Percentiles rank a stretch among this genome's conserved stretches.
Conservation (phyloP, 2,113 vertebrate genomes). For the Crotalus tigris region DNA sequence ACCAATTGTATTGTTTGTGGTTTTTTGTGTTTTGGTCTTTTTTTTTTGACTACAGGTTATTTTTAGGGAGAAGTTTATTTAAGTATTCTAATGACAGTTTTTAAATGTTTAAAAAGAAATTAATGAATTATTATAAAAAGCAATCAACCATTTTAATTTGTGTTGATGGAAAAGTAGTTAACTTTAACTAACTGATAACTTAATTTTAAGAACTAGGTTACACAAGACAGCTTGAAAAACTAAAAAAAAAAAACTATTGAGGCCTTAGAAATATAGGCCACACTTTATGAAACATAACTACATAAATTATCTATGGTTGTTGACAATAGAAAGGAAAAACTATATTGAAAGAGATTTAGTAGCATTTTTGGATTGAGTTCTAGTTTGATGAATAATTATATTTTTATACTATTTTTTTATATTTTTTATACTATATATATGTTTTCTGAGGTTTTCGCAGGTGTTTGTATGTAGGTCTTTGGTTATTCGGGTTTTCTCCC, state of each 20-base stretch:
- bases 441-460: too few relatives aligned
- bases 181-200: neutral
- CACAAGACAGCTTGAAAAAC: neutral
- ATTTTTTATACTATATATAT: too few relatives aligned
- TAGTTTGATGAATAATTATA: neutral
- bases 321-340: neutral
- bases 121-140: neutral
- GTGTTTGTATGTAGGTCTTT: too few relatives aligned
- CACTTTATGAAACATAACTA: neutral
- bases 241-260: neutral
- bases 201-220: neutral
- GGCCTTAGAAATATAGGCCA: neutral
- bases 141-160: neutral
- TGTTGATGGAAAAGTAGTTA: neutral
- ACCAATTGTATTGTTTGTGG: neutral
- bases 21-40: neutral
- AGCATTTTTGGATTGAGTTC: neutral
- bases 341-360: neutral
- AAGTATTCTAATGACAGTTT: neutral
- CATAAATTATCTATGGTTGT: neutral
- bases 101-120: neutral
- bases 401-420: too few relatives aligned
- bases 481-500: too few relatives aligned
- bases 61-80: neutral
- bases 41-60: neutral